Percentiles rank a stretch among this genome's conserved stretches.
Evolutionary conservation across 2,888 invertebrate species (phyloP).

Genomic region (Parochlus steinenii): DNA sequence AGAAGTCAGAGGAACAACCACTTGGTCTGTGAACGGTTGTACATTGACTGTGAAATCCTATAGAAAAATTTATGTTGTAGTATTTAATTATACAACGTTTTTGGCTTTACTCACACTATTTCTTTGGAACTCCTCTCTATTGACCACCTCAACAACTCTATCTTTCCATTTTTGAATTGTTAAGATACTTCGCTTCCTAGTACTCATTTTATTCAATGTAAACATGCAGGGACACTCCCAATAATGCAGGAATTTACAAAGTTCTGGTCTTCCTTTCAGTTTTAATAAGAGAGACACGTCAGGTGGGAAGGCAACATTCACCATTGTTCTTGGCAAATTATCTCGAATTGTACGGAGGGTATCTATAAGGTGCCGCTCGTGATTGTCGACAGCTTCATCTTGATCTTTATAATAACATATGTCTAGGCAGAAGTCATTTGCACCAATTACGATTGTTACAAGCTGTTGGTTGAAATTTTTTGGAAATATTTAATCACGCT

Average conservation of each 20-base stretch:
- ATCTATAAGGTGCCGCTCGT: conserved; percentile 31
- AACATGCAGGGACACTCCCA: conserved; percentile 41
- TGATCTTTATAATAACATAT: conserved; percentile 33
- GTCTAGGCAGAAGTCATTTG: conserved; percentile 43
- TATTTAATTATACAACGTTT: too few relatives aligned
- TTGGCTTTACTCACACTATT: conserved; percentile 16
- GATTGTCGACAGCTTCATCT: conserved; percentile 28
- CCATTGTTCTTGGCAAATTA: conserved; percentile 41
- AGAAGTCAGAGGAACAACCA: conserved; percentile 27
- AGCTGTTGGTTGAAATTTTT: too few relatives aligned
- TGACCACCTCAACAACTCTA: conserved; percentile 34
- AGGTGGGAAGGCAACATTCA: conserved; percentile 37
- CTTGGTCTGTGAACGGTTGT: conserved; percentile 33
- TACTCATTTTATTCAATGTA: conserved; percentile 23
- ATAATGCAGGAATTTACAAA: conserved; percentile 29
- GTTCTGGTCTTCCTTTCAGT: conserved; percentile 24
- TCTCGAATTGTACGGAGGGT: conserved; percentile 31
- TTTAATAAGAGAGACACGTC: conserved; percentile 30
- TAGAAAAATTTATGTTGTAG: not conserved
- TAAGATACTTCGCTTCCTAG: conserved; percentile 25
- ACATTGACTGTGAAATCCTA: conserved; percentile 41
- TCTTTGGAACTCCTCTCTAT: conserved; percentile 26
- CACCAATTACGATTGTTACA: conserved; percentile 39
- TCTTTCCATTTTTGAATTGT: conserved; percentile 37
- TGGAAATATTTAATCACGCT: too few relatives aligned